Evolutionary conservation across 2,113 vertebrate species (phyloP).

Genomic region (Campylomormyrus numenius): DNA sequence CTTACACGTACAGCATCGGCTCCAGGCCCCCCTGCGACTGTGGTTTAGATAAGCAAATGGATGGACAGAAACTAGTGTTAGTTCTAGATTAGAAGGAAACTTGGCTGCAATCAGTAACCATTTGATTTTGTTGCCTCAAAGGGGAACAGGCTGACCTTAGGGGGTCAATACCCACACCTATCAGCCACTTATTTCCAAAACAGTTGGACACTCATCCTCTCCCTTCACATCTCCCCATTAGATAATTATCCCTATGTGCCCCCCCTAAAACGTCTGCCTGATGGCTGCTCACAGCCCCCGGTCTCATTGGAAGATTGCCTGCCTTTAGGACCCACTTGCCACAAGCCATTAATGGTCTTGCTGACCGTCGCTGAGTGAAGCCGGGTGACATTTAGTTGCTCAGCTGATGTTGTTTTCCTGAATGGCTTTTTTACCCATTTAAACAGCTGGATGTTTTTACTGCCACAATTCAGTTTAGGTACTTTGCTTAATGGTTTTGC

Average conservation of each 20-base stretch:
- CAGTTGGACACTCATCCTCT: not conserved
- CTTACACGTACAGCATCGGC: not conserved
- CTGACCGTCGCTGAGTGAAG: not conserved
- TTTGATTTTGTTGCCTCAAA: not conserved
- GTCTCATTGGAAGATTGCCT: not conserved
- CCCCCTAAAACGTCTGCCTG: not conserved
- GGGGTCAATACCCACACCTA: not conserved
- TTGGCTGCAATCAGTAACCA: not conserved
- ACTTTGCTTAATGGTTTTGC: slow-evolving; percentile 6
- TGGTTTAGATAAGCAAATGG: not conserved
- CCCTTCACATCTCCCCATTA: not conserved
- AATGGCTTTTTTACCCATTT: not conserved
- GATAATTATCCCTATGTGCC: not conserved
- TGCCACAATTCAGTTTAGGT: not conserved
- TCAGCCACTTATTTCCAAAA: not conserved
- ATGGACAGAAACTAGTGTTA: not conserved
- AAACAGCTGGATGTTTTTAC: not conserved
- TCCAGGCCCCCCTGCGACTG: not conserved
- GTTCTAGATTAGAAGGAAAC: not conserved
- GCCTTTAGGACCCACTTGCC: not conserved
- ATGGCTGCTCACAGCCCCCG: not conserved
- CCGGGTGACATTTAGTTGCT: not conserved
- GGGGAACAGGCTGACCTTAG: not conserved
- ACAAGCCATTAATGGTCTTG: not conserved
- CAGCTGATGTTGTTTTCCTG: not conserved